Evolutionary conservation across 2,888 invertebrate genomes (phyloP), one percentile per base, ranked within the genome.

Genomic region (Lasiommata megera): DNA sequence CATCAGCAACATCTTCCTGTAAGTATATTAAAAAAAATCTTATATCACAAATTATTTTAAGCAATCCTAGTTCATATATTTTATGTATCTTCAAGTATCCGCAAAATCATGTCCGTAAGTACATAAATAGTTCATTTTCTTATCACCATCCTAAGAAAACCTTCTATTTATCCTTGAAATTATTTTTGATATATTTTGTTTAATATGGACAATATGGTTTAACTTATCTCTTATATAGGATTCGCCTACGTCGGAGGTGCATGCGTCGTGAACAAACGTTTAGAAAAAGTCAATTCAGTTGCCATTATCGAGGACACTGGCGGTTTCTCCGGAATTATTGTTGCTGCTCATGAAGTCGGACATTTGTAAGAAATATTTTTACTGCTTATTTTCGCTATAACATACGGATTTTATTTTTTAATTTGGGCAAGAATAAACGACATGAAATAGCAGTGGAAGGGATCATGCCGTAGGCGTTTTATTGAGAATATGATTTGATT

Each of bases 251-350:
- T 98, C 64, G 98, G 98, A 63, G 98, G 98, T 74, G 98, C 98
- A 56, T 98, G 98, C 84, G 98, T 98, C 55, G 98, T 98, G 64
- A 98, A 98, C 92, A 98, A 98, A 82, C 92, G 98, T 68, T 92
- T 98, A 69, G 97, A 98, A 92, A 98, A 98, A 89, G 98, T 98
- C 69, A 98, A 98, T 92, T 97, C 97, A 58, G 98, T 98, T 59
- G 98, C 98, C 73, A 98, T 98, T 76, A 98, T 98, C 78, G 98
- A 98, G 87, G 98, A 98, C 80, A 98, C 98, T 36, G 98, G 98
- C 67, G 98, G 98, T 67, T 98, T 98, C 92, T 97, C 97, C 72
- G 98, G 98, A 63, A 98, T 98, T 78, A 98, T 98, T 76, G 98
- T 98, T 1, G 98, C 98, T 59, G 98, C 98, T 66, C 98, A 98